Conservation (phyloP, 2,113 vertebrate species). For the rabbit (Oryctolagus cuniculus) region DNA sequence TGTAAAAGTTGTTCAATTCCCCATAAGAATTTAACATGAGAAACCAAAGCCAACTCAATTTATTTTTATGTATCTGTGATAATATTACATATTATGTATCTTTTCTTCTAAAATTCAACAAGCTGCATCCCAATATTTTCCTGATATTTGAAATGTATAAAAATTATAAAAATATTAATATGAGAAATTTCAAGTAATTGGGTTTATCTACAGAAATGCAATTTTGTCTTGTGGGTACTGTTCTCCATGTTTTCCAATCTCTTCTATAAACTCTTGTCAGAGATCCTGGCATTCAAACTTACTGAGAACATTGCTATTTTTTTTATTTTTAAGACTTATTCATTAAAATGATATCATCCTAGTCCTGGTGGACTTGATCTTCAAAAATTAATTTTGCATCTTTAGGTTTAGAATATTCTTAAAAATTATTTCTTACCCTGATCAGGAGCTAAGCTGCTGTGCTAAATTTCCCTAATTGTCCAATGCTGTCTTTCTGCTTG, state of each 20-base stretch:
- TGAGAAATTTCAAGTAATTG: constrained; percentile 58
- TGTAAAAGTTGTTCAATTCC: constrained; percentile 51
- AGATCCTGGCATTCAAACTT: constrained; percentile 38
- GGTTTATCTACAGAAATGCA: constrained; percentile 26
- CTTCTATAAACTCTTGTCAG: constrained; percentile 40
- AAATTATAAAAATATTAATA: constrained; percentile 64
- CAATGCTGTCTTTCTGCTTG: neutral
- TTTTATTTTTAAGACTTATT: neutral
- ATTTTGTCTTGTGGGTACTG: neutral
- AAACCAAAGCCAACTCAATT: constrained; percentile 17
- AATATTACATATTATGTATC: constrained; percentile 33
- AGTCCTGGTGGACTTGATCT: neutral
- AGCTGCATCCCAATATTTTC: neutral
- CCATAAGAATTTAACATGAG: constrained; percentile 37
- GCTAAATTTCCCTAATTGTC: neutral
- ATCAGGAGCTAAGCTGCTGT: neutral
- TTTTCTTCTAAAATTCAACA: constrained; percentile 56
- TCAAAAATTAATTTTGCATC: neutral
- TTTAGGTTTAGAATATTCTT: constrained; percentile 3
- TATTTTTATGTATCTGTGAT: constrained; percentile 55
- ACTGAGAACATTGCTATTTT: constrained; percentile 42
- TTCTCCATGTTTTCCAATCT: neutral
- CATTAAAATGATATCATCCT: neutral
- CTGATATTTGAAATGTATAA: constrained; percentile 44
- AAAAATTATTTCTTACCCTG: neutral